A percentile compares a stretch with the other conserved stretches of the same genome.
These are phyloP conservation scores for Dryocosmus kuriphilus DNA, from an alignment of 2,888 invertebrate species.

Conservation along the genomic window DNA sequence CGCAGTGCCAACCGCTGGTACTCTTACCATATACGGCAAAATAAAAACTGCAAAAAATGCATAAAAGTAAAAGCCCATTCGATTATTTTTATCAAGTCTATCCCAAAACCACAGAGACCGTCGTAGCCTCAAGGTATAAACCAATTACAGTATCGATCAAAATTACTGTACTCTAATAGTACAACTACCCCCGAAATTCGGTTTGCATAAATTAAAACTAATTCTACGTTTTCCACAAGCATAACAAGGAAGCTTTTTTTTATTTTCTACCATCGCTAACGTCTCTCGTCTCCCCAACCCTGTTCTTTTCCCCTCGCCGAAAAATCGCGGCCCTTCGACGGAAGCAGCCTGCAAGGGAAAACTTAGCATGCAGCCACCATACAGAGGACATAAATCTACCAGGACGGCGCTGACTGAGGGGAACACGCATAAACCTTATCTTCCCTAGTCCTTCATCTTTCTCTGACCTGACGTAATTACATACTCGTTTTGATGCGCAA, in stretches of 20 bases:
- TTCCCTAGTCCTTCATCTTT: constrained; percentile 50
- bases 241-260: constrained; percentile 23
- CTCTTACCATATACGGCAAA: no score
- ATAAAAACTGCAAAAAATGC: no score
- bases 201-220: constrained; percentile 26
- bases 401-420: constrained; percentile 50
- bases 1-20: no score
- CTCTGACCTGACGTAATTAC: constrained; percentile 59
- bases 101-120: background rate
- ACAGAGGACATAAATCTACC: constrained; percentile 65
- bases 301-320: constrained; percentile 40
- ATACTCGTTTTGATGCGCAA: constrained; percentile 57
- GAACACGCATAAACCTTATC: constrained; percentile 50
- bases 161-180: constrained; percentile 21
- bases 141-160: constrained; percentile 36
- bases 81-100: no score
- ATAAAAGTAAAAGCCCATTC: no score
- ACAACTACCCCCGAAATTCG: background rate
- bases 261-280: background rate
- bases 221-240: constrained; percentile 16
- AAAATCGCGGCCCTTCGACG: constrained; percentile 45
- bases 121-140: background rate
- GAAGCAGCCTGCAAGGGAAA: constrained; percentile 46
- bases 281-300: constrained; percentile 21
- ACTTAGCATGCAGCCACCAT: constrained; percentile 60